Evolutionary conservation across 1,140 invertebrate species (phyloP).

Genomic region (Drosophila lowei): DNA sequence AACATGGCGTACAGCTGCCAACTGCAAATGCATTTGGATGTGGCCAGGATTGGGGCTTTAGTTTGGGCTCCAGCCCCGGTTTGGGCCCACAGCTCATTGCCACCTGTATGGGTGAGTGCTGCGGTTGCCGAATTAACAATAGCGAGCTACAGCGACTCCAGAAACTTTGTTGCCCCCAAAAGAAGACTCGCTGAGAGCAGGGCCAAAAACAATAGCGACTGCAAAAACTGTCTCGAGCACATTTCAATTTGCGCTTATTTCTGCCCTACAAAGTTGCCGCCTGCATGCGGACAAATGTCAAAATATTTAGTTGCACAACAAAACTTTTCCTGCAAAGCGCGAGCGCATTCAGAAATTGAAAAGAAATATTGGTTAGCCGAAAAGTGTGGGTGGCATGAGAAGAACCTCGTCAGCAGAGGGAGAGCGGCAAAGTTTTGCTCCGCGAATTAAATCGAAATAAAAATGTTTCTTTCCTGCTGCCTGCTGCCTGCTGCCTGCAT

Average conservation of each 20-base stretch:
- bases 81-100: conserved; percentile 28
- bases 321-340: conserved; percentile 44
- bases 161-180: conserved; percentile 63
- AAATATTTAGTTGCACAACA: conserved; percentile 78
- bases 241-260: conserved; percentile 70
- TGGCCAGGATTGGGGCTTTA: conserved; percentile 5
- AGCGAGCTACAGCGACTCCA: conserved; percentile 27
- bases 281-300: conserved; percentile 71
- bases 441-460: conserved; percentile 54
- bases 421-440: conserved; percentile 25
- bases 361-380: conserved; percentile 71
- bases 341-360: conserved; percentile 61
- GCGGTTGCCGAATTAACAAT: conserved; percentile 74
- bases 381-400: conserved; percentile 19
- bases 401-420: conserved; percentile 5
- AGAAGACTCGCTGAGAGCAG: conserved; percentile 43
- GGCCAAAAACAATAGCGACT: conserved; percentile 67
- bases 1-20: conserved; percentile 73
- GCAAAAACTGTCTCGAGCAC: conserved; percentile 73
- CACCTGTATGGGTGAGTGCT: conserved; percentile 34
- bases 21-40: conserved; percentile 61
- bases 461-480: conserved; percentile 19
- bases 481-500: conserved; percentile 14
- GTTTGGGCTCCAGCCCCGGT: neutral
- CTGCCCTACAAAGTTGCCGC: conserved; percentile 50